Percentiles rank a stretch among this genome's conserved stretches.
Conservation (phyloP, 2,888 invertebrate genomes). For the Galerucella pusilla region DNA sequence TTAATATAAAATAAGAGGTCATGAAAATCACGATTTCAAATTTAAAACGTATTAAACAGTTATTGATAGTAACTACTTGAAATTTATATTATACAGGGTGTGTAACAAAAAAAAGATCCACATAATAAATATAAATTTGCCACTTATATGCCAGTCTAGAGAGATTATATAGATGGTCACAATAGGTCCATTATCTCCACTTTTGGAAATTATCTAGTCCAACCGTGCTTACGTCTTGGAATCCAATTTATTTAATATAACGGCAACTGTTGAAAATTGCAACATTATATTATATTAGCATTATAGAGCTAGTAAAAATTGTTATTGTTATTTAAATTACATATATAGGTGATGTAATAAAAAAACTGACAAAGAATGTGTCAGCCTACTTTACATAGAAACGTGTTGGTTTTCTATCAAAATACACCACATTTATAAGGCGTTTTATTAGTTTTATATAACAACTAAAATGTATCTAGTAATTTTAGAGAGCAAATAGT, state of each 20-base stretch:
- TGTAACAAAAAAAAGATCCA: background rate
- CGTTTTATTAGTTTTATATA: background rate
- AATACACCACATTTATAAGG: background rate
- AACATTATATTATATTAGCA: background rate
- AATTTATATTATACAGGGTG: background rate
- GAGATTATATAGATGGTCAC: too few relatives aligned
- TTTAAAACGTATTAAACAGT: constrained; percentile 14
- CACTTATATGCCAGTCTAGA: too few relatives aligned
- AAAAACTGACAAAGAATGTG: background rate
- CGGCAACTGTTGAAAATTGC: too few relatives aligned
- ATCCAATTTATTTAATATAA: too few relatives aligned
- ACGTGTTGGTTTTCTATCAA: background rate
- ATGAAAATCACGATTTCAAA: constrained; percentile 43
- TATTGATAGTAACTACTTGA: constrained; percentile 8
- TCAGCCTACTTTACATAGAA: background rate
- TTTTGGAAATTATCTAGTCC: too few relatives aligned
- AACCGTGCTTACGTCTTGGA: too few relatives aligned
- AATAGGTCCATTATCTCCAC: too few relatives aligned
- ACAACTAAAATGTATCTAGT: background rate
- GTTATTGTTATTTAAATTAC: constrained; percentile 1
- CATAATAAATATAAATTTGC: too few relatives aligned
- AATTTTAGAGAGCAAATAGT: too few relatives aligned
- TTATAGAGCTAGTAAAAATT: background rate
- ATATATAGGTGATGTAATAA: background rate
- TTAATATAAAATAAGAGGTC: constrained; percentile 43